Percentiles rank a stretch among this genome's conserved stretches.
Evolutionary conservation across 2,113 vertebrate genomes (phyloP).

Genomic region (Willisornis vidua): DNA sequence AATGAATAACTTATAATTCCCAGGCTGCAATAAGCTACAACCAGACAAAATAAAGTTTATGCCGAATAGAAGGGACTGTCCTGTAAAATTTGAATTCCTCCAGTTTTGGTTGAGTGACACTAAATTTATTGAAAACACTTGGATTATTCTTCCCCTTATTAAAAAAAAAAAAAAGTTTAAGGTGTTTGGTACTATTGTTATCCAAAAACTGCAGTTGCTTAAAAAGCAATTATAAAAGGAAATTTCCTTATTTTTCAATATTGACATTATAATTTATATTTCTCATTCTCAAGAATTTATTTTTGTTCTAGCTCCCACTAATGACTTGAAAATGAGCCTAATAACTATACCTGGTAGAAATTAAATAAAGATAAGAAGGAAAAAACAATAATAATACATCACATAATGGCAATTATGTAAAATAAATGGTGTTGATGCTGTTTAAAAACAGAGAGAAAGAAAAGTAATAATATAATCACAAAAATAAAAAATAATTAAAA

Average conservation of each 20-base stretch:
- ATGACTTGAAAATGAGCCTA: background rate
- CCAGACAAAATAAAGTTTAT: background rate
- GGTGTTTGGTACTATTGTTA: background rate
- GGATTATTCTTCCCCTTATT: background rate
- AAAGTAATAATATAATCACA: background rate
- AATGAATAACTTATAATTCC: background rate
- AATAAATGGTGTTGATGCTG: accelerated
- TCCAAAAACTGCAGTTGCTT: background rate
- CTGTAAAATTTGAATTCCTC: background rate
- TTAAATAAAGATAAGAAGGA: background rate
- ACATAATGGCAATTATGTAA: background rate
- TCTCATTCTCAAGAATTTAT: background rate
- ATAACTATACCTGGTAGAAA: background rate
- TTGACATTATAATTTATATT: background rate
- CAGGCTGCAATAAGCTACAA: background rate
- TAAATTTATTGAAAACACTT: background rate
- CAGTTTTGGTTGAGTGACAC: background rate
- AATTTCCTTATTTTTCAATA: background rate
- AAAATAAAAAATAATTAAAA: background rate
- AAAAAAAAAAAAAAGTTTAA: background rate
- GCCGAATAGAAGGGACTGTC: background rate
- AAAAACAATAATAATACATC: background rate
- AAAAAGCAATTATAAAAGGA: background rate
- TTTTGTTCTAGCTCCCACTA: background rate
- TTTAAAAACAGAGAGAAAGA: background rate